A percentile compares a stretch with the other conserved stretches of the same genome.
phyloP scores from a whole-genome alignment of 2,888 invertebrate species.

The Rhopalosiphum nymphaeae region DNA sequence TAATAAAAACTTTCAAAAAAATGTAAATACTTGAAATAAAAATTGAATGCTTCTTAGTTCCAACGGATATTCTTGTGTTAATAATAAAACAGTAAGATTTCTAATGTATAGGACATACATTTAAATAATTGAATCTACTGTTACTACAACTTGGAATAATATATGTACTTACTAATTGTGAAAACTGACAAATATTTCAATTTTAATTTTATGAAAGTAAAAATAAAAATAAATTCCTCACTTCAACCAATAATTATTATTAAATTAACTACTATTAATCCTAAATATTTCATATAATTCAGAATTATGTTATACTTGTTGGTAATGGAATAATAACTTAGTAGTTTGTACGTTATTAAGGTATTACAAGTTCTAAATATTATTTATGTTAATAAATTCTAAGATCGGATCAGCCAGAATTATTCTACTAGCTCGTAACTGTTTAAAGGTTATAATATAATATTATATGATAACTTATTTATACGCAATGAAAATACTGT shows the following conservation, averaged over 20 bases:
- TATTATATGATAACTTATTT: neutral
- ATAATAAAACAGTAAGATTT: neutral
- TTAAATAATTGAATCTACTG: neutral
- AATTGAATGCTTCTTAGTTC: neutral
- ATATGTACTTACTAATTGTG: neutral
- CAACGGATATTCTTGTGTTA: neutral
- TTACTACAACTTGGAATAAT: neutral
- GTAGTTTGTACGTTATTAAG: neutral
- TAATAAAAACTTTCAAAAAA: neutral
- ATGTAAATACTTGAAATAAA: neutral
- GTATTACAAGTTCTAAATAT: neutral
- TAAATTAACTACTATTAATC: neutral
- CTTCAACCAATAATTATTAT: neutral
- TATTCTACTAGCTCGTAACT: neutral
- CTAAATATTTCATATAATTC: neutral
- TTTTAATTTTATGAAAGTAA: neutral
- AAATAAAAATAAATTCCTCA: neutral
- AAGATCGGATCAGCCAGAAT: neutral
- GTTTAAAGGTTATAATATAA: neutral
- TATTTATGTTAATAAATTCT: neutral
- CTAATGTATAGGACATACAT: neutral
- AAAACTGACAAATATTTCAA: neutral
- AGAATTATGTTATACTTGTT: neutral
- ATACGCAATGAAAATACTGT: neutral
- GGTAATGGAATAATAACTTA: neutral